Conservation (phyloP, 2,797 vertebrate species). For the Otolemur crassicaudatus region DNA sequence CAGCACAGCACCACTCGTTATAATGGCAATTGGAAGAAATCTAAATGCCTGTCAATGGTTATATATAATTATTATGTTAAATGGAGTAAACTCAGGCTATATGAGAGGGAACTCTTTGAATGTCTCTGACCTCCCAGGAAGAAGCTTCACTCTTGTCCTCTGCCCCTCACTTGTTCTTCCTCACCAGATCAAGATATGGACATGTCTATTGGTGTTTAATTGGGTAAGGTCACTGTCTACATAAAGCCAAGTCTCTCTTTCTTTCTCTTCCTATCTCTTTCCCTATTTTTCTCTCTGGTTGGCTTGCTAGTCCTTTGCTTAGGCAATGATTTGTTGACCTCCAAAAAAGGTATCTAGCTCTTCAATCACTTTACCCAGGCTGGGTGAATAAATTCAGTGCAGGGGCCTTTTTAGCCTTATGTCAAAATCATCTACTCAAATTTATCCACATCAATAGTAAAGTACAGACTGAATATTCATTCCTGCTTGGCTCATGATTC, state of each 20-base stretch:
- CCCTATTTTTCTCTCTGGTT: background rate
- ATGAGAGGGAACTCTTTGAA: background rate
- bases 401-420: background rate
- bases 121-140: background rate
- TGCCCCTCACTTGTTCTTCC: background rate
- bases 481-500: background rate
- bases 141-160: background rate
- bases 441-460: background rate
- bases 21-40: background rate
- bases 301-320: background rate
- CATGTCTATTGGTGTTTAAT: background rate
- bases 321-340: background rate
- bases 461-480: background rate
- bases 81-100: background rate
- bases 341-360: background rate
- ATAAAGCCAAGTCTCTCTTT: background rate
- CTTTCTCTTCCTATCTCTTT: rapidly evolving
- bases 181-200: background rate
- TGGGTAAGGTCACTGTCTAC: background rate
- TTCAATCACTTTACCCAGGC: background rate
- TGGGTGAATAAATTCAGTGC: background rate
- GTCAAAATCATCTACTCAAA: background rate
- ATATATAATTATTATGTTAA: background rate
- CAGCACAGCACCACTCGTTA: background rate
- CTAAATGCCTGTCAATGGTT: background rate